Evolutionary conservation across 2,113 vertebrate species (phyloP).

Genomic region (Regulus satrapa): DNA sequence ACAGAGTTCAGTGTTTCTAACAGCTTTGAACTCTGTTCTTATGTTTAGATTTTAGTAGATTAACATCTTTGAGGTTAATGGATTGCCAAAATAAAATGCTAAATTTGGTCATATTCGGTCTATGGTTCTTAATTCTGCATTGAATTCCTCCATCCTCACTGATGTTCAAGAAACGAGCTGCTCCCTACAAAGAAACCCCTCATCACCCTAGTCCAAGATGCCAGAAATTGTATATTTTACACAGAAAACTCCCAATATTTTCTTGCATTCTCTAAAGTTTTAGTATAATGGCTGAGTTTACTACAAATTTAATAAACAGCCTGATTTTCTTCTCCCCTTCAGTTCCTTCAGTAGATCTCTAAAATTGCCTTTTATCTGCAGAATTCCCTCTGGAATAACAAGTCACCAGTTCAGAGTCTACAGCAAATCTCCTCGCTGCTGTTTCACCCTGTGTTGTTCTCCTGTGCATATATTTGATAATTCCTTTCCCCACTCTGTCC

Average conservation of each 20-base stretch:
- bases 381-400: not conserved
- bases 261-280: not conserved
- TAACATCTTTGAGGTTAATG: not conserved
- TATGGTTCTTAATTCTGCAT: not conserved
- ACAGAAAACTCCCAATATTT: not conserved
- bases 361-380: not conserved
- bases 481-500: not conserved
- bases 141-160: not conserved
- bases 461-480: not conserved
- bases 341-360: not conserved
- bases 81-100: constrained; percentile 1
- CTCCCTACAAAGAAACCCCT: not conserved
- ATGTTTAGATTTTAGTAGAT: not conserved
- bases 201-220: not conserved
- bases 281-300: not conserved
- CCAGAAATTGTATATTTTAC: not conserved
- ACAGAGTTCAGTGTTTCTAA: not conserved
- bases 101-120: not conserved
- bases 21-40: not conserved
- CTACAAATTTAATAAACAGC: not conserved
- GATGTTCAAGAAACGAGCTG: not conserved
- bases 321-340: too few species aligned
- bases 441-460: not conserved
- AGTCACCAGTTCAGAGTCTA: not conserved
- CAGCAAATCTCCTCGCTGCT: not conserved